Percentiles rank a stretch among this genome's conserved stretches.
Evolutionary conservation across 2,888 invertebrate species (phyloP).

Genomic region (Drosophila borealis): DNA sequence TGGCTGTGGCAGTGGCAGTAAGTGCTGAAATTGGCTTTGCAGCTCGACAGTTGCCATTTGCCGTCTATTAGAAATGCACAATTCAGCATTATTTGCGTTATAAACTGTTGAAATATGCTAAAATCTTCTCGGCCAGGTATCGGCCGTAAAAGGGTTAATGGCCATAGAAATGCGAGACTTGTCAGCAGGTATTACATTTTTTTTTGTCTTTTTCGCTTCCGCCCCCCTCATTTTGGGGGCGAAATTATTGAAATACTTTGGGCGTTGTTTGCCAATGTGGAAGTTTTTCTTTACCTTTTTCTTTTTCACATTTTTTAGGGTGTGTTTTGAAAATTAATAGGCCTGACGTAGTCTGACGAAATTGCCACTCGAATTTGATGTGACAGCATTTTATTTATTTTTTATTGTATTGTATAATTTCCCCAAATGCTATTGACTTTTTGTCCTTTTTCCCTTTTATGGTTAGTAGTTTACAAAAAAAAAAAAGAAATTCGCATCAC

Average conservation of each 20-base stretch:
- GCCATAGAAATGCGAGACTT: constrained; percentile 76
- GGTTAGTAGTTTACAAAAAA: constrained; percentile 39
- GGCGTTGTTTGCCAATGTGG: constrained; percentile 49
- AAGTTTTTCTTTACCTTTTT: constrained; percentile 2
- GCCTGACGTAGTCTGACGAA: constrained; percentile 52
- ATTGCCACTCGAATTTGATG: constrained; percentile 78
- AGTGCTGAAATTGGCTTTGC: constrained; percentile 68
- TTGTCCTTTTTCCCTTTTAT: constrained; percentile 17
- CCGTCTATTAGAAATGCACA: constrained; percentile 77
- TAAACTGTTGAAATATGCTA: constrained; percentile 78
- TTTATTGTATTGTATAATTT: constrained; percentile 69
- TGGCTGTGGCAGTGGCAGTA: constrained; percentile 33
- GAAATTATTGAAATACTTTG: constrained; percentile 76
- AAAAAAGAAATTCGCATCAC: constrained; percentile 46
- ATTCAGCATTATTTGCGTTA: constrained; percentile 75
- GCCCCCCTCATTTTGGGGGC: constrained; percentile 1
- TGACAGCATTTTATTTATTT: constrained; percentile 74
- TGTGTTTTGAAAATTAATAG: constrained; percentile 63
- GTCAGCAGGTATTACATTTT: constrained; percentile 69
- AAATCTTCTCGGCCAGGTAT: constrained; percentile 59
- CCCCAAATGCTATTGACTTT: constrained; percentile 22
- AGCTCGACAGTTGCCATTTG: constrained; percentile 46
- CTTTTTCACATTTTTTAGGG: constrained; percentile 12
- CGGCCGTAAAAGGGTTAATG: constrained; percentile 74
- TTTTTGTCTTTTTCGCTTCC: constrained; percentile 1